These are phyloP conservation scores for Himalopsyche tibetana DNA, from an alignment of 2,888 invertebrate genomes.

Conservation along the genomic window DNA sequence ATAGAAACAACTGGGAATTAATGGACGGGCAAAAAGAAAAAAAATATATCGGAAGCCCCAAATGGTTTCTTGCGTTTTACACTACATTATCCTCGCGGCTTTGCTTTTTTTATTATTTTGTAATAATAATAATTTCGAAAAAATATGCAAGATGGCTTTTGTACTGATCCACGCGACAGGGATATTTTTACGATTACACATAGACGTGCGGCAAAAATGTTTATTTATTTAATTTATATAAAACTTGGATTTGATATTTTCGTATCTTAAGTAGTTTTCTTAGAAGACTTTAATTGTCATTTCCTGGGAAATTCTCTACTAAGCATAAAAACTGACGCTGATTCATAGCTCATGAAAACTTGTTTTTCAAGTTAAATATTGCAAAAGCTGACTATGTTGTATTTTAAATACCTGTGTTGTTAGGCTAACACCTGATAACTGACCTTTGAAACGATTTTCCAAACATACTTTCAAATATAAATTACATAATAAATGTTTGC, in stretches of 20 bases:
- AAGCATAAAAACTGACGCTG: too few relatives aligned
- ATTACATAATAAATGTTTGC: too few relatives aligned
- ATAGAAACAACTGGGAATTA: slow-evolving; percentile 53
- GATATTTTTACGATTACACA: slow-evolving; percentile 51
- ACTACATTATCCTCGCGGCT: slow-evolving; percentile 61
- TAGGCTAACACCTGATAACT: too few relatives aligned
- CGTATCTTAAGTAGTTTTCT: too few relatives aligned
- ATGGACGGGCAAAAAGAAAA: slow-evolving; percentile 51
- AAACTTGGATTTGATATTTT: not conserved
- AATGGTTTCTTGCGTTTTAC: slow-evolving; percentile 65
- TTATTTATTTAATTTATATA: not conserved
- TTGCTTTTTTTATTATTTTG: slow-evolving; percentile 59
- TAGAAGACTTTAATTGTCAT: too few relatives aligned
- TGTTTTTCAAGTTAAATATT: too few relatives aligned
- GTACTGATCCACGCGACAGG: slow-evolving; percentile 55
- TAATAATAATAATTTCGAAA: slow-evolving; percentile 57
- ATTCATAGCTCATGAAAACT: too few relatives aligned
- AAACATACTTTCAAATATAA: too few relatives aligned
- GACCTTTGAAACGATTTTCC: too few relatives aligned
- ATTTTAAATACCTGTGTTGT: too few relatives aligned
- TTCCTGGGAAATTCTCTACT: too few relatives aligned
- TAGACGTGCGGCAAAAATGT: not conserved
- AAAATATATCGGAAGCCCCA: slow-evolving; percentile 60
- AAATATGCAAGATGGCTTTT: slow-evolving; percentile 51
- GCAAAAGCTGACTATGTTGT: too few relatives aligned